Evolutionary conservation across 1,140 invertebrate species (phyloP), one percentile per base, ranked within the genome.

Genomic region (Condylostylus longicornis): DNA sequence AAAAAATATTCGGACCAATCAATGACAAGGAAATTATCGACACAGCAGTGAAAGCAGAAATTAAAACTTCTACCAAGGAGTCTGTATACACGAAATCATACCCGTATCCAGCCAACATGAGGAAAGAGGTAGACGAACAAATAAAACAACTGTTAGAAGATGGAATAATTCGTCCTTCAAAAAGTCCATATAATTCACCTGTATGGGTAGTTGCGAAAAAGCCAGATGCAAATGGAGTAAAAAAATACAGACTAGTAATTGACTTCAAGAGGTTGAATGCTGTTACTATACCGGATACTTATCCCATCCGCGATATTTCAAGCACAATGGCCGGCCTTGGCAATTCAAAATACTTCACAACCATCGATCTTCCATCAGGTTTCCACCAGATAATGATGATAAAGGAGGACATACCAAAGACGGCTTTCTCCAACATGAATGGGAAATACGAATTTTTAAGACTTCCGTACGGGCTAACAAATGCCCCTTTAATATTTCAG

Each of bases 291-390:
- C 48, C 44, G 13, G 67, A 72, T 46, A 44, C 42, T 23, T 73
- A 61, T 44, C 69, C 70, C 10, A 38, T 72, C 13, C 63, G 64
- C 5, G 46, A 54, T n/a, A 54, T 71, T 29, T 52, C 57, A 14
- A 51, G 63, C 10, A 52, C 51, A 12, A 37, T 71, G 9, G 49
- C 60, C 33, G 35, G 43, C 10, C 36, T 72, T 25, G 50, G 45
- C 1, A 49, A 49, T 6, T 41, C 49, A 5, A 46, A 48, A 32
- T 63, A 51, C 34, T 67, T 68, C 40, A 48, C 47, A 3, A 50
- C 49, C 1, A 35, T 70, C 5, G 64, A 70, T 47, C 27, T 66
- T 5, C 38, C 39, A 0, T 51, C 45, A 21, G 68, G 66, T 5
- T 71, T 63, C 47, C 63, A 55, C 46, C 67, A 72, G 43, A 49